A percentile compares a stretch with the other conserved stretches of the same genome.
phyloP scores from a whole-genome alignment of 2,113 vertebrate species.

The Planiliza haematocheilus region DNA sequence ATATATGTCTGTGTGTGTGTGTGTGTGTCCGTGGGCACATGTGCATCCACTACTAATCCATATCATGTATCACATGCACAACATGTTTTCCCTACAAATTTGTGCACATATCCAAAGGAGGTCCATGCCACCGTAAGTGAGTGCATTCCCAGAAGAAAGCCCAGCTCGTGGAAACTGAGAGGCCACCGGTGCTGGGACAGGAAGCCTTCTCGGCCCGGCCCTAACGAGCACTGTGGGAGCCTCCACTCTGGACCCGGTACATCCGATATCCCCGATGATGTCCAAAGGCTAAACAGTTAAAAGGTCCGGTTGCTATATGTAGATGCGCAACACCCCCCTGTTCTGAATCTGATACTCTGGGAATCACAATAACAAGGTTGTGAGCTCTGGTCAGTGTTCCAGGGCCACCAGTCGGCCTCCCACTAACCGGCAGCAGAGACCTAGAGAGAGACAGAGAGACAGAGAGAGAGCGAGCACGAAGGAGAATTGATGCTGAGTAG shows the following conservation, averaged over 20 bases:
- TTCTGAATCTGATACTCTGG: conserved; percentile 78
- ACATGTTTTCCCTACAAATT: conserved; percentile 69
- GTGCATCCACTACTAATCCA: conserved; percentile 51
- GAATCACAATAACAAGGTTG: conserved; percentile 74
- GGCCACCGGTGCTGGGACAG: conserved; percentile 70
- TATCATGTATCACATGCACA: conserved; percentile 74
- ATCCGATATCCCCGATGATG: conserved; percentile 78
- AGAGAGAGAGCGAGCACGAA: conserved; percentile 54
- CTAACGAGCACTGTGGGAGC: conserved; percentile 79
- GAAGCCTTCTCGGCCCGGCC: conserved; percentile 59
- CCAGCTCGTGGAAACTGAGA: conserved; percentile 68
- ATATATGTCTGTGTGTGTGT: conserved; percentile 20
- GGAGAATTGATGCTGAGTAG: conserved; percentile 83
- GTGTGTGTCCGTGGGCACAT: conserved; percentile 24
- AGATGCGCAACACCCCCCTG: conserved; percentile 64
- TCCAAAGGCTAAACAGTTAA: conserved; percentile 81
- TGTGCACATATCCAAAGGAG: conserved; percentile 50
- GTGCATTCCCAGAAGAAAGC: conserved; percentile 70
- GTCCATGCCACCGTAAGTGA: conserved; percentile 54
- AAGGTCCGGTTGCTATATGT: conserved; percentile 81
- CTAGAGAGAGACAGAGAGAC: conserved; percentile 43
- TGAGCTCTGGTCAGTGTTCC: conserved; percentile 66
- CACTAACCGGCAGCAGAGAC: conserved; percentile 41
- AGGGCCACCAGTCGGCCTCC: conserved; percentile 54
- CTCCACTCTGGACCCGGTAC: conserved; percentile 65